Percentiles rank a stretch among this genome's conserved stretches.
phyloP scores from a whole-genome alignment of 2,113 vertebrate species.

The Tragelaphus scriptus region DNA sequence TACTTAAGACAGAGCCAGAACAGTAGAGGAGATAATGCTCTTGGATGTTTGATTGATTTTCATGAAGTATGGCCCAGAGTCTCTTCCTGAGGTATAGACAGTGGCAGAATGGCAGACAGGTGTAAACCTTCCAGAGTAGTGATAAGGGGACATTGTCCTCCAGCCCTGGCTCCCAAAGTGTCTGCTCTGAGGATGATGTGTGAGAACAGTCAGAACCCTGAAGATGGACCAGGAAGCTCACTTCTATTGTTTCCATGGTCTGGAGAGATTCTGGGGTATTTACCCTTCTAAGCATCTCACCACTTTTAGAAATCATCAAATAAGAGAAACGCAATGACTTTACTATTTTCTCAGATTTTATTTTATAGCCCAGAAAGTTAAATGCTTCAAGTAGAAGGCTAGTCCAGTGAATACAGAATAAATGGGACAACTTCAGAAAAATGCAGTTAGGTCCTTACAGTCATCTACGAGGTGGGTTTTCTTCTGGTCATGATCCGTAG shows the following conservation, averaged over 20 bases:
- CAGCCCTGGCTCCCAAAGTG: not conserved
- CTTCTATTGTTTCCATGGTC: not conserved
- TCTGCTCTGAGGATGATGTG: not conserved
- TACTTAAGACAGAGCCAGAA: not conserved
- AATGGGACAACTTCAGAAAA: not conserved
- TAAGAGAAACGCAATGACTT: not conserved
- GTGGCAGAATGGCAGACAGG: not conserved
- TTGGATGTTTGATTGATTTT: not conserved
- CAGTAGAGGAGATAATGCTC: too few relatives aligned
- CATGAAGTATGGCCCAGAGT: not conserved
- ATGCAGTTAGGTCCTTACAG: not conserved
- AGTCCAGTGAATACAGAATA: not conserved
- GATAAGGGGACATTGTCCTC: not conserved
- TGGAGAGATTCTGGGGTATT: not conserved
- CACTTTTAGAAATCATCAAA: not conserved
- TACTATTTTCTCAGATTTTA: not conserved
- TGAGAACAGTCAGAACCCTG: not conserved
- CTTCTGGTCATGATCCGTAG: not conserved
- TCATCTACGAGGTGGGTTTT: not conserved
- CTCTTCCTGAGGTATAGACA: rapidly evolving
- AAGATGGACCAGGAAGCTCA: not conserved
- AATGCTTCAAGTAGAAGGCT: not conserved
- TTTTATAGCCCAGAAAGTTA: not conserved
- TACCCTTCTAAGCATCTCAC: not conserved
- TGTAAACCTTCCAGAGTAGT: not conserved